Evolutionary conservation across 1,140 invertebrate species (phyloP), one percentile per base, ranked within the genome.

Genomic region (Drosophila ananassae): DNA sequence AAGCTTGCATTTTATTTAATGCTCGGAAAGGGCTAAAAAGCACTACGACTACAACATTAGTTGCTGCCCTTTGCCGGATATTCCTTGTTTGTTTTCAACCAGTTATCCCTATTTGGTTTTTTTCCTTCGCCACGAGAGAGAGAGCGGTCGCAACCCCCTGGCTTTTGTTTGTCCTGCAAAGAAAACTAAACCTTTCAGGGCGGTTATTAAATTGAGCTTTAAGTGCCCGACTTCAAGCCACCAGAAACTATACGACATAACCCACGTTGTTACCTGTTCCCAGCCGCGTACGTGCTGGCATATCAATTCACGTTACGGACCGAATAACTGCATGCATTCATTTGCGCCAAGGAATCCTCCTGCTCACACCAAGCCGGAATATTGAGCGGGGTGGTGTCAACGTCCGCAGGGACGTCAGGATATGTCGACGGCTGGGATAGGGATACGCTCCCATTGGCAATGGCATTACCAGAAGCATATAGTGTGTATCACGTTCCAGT

Each of bases 1-100:
- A 89, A 89, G 73, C 83, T 79, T 69, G 73, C 63, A 83, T 89
- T 87, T 83, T 71, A 76, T 87, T 78, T 76, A 76, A 69, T 71
- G 47, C 56, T 48, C 10, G 37, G 50, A 50, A 64, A 28, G 32
- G 13, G 22, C 24, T 39, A 60, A 63, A 66, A 58, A 53, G 52
- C 13, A 46, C n/a, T 21, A 46, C 5, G 8, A 17, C 4, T 53
- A 55, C 57, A 63, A 72, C 80, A 80, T 76, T 84, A 74, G 72
- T 69, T 73, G 46, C 61, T 61, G 41, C 22, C 50, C 50, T 64
- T 46, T 44, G 61, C 62, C 59, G 62, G 82, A 74, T 78, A 52
- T 58, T 53, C 21, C 53, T 46, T 32, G 51, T 67, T 59, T 62
- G 58, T 60, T 44, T 32, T 59, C 47, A 48, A 44, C 48, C 75